Evolutionary conservation across 2,888 invertebrate species (phyloP), one percentile per base, ranked within the genome.

Genomic region (Athrips mouffetella): DNA sequence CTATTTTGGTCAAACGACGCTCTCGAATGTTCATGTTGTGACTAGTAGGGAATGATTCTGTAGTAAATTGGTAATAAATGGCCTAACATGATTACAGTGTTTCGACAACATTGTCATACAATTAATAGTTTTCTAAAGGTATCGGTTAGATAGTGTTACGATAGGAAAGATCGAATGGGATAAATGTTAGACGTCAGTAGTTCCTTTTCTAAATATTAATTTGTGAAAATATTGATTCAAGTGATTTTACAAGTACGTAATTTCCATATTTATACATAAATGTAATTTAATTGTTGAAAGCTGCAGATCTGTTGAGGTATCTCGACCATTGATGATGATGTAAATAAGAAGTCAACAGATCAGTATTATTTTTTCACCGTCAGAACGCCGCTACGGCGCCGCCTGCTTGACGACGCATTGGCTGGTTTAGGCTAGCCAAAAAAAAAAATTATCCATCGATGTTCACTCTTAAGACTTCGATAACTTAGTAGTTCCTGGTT

Each of bases 351-450:
- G 13, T 20, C 37, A 16, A 37, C 37, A 37, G 20, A 37, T 20
- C 20, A 37, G 37, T 37, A 37, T 37, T 20, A 37, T 40, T 21
- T 39, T 23, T 40, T 40, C 40, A 15, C 15, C 13, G 15, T 11
- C 8, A 10, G 13, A 40, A n/a, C n/a, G n/a, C n/a, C 13, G 40
- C 40, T 25, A n/a, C n/a, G n/a, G n/a, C n/a, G n/a, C n/a, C 25
- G 40, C 23, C 25, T 37, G 18, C 21, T 13, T 11, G 15, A 23
- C 41, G 25, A 13, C 15, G 45, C 33, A 31, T 45, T 29, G 40
- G 47, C 47, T 47, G 39, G 31, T 27, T 33, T 48, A 48, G 48
- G 41, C 41, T 48, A 48, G 48, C 13, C 21, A 30, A 47, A 42
- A 39, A 47, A n/a, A n/a, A 47, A 47, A 40, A 37, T 40, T 47